Conservation (phyloP, 2,797 vertebrate genomes). For the Bufotes viridis region DNA sequence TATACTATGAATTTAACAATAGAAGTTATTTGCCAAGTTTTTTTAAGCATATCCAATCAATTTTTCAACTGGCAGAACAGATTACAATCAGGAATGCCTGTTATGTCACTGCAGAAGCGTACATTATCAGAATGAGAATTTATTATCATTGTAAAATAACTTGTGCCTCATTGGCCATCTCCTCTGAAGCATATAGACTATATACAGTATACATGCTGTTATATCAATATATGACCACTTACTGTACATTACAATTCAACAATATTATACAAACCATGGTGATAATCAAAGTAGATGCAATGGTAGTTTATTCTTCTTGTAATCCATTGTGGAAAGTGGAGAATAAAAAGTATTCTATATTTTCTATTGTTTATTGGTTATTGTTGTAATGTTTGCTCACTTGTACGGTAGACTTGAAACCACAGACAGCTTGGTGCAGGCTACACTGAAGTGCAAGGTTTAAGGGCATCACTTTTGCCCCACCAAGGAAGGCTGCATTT, state of each 20-base stretch:
- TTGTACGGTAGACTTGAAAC: too few relatives aligned
- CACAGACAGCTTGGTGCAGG: too few relatives aligned
- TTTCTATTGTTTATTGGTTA: not conserved
- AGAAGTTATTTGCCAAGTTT: not conserved
- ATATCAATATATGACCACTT: not conserved
- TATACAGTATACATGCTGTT: not conserved
- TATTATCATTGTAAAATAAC: not conserved
- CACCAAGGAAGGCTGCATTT: too few relatives aligned
- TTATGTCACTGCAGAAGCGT: not conserved
- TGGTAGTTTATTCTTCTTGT: too few relatives aligned
- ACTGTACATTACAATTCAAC: not conserved
- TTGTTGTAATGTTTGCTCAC: too few relatives aligned
- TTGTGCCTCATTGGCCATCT: not conserved
- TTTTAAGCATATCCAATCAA: not conserved
- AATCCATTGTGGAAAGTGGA: not conserved
- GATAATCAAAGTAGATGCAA: not conserved
- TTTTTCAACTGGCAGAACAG: not conserved
- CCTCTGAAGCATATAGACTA: not conserved
- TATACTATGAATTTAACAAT: not conserved
- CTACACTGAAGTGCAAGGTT: too few relatives aligned
- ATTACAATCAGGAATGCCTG: conserved; percentile 13
- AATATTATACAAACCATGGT: not conserved
- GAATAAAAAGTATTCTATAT: not conserved
- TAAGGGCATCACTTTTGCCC: too few relatives aligned
- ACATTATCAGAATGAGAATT: not conserved